Evolutionary conservation across 2,113 vertebrate genomes (phyloP).

Genomic region (Hippocampus barbouri): DNA sequence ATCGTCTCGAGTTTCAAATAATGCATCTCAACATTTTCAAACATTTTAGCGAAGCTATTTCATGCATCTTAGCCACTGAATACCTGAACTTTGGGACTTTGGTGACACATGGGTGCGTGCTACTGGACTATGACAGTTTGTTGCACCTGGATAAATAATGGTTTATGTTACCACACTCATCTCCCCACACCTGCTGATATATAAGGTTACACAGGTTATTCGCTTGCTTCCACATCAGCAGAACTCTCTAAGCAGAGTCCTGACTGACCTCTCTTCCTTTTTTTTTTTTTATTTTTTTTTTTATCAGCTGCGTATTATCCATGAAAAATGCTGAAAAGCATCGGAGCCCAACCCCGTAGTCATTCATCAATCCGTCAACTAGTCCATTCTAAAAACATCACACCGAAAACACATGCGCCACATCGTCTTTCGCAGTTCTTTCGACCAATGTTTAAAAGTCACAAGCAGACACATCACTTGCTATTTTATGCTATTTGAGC

Average conservation of each 20-base stretch:
- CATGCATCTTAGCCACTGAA: slow-evolving; percentile 5
- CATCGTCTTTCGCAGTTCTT: not conserved
- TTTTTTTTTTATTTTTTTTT: slow-evolving; percentile 6
- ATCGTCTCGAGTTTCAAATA: not conserved
- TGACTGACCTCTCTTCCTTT: slow-evolving; percentile 43
- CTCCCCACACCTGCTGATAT: slow-evolving; percentile 49
- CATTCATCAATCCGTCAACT: slow-evolving; percentile 60
- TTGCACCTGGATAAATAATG: slow-evolving; percentile 46
- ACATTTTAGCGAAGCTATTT: not conserved
- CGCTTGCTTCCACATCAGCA: slow-evolving; percentile 47
- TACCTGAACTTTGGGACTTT: slow-evolving; percentile 13
- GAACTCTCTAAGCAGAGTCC: slow-evolving; percentile 39
- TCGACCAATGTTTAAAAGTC: not conserved
- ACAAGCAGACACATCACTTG: not conserved
- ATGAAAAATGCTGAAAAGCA: slow-evolving; percentile 68
- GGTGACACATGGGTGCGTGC: slow-evolving; percentile 11
- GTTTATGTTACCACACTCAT: slow-evolving; percentile 34
- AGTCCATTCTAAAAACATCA: slow-evolving; percentile 8
- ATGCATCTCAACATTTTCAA: not conserved
- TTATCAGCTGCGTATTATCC: slow-evolving; percentile 55
- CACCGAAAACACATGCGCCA: not conserved
- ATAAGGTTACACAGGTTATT: slow-evolving; percentile 41
- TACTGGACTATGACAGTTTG: slow-evolving; percentile 26
- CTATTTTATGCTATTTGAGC: not conserved
- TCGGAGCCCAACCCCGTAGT: slow-evolving; percentile 20